Evolutionary conservation across 2,797 vertebrate genomes (phyloP).

Genomic region (Hoplostethus mediterraneus): DNA sequence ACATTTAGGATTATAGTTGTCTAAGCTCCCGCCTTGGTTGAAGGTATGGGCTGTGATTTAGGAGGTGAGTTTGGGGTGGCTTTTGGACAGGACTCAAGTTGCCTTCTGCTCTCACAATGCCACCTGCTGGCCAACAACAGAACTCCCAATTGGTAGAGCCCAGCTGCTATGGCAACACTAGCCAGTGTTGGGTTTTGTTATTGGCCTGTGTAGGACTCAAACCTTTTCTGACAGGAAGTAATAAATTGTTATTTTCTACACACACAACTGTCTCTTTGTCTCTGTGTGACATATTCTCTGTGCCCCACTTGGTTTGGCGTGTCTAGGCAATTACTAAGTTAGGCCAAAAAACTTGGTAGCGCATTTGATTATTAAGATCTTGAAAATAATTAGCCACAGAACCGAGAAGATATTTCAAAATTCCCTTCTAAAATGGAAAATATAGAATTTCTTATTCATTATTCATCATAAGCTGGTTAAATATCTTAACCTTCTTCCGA

Average conservation of each 20-base stretch:
- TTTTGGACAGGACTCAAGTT: not conserved
- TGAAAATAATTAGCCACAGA: too few species aligned
- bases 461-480: too few species aligned
- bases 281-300: not conserved
- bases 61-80: too few species aligned
- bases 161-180: constrained; percentile 10
- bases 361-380: too few species aligned
- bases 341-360: too few species aligned
- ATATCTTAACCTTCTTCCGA: too few species aligned
- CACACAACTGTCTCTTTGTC: not conserved
- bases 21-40: not conserved
- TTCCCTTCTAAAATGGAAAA: too few species aligned
- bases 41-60: not conserved
- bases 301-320: not conserved
- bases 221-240: constrained; percentile 38
- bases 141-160: not conserved
- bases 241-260: constrained; percentile 54
- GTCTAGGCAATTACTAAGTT: too few species aligned
- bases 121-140: not conserved
- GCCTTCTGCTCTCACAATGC: not conserved
- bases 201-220: constrained; percentile 23
- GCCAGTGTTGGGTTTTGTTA: constrained; percentile 13
- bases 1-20: too few species aligned
- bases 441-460: too few species aligned
- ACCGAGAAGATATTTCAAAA: too few species aligned